Evolutionary conservation across 2,113 vertebrate species (phyloP).

Genomic region (Apodemus sylvaticus): DNA sequence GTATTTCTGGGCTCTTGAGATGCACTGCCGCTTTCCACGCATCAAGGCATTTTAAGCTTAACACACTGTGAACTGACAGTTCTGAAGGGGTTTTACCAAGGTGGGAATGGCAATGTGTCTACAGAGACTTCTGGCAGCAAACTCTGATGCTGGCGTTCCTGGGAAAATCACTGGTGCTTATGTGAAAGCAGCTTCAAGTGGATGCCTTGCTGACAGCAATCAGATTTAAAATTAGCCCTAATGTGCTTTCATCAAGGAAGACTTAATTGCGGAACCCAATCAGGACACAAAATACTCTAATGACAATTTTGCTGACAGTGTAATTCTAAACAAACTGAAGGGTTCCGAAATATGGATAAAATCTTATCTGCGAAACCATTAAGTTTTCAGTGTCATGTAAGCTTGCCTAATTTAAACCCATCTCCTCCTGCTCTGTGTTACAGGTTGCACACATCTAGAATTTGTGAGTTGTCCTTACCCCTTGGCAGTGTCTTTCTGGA

Average conservation of each 20-base stretch:
- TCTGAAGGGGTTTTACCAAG: neutral
- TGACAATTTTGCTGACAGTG: conserved; percentile 73
- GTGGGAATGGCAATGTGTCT: neutral
- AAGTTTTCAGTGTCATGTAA: neutral
- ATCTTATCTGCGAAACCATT: neutral
- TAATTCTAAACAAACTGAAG: conserved; percentile 74
- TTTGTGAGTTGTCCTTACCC: neutral
- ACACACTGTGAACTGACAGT: neutral
- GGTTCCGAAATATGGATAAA: neutral
- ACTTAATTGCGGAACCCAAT: conserved; percentile 80
- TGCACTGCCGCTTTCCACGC: neutral
- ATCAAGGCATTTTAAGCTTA: neutral
- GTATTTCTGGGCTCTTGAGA: neutral
- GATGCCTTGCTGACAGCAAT: conserved; percentile 66
- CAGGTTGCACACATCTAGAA: neutral
- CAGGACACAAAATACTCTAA: conserved; percentile 74
- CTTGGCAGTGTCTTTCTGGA: neutral
- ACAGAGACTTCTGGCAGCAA: neutral
- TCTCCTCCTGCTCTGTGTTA: neutral
- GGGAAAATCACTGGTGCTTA: conserved; percentile 37
- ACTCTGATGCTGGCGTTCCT: neutral
- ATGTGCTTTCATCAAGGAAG: conserved; percentile 74
- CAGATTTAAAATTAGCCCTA: conserved; percentile 83
- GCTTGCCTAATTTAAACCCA: neutral
- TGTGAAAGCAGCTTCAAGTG: conserved; percentile 71